Evolutionary conservation across 2,113 vertebrate species (phyloP), one percentile per base, ranked within the genome.

Genomic region (Osmerus mordax): DNA sequence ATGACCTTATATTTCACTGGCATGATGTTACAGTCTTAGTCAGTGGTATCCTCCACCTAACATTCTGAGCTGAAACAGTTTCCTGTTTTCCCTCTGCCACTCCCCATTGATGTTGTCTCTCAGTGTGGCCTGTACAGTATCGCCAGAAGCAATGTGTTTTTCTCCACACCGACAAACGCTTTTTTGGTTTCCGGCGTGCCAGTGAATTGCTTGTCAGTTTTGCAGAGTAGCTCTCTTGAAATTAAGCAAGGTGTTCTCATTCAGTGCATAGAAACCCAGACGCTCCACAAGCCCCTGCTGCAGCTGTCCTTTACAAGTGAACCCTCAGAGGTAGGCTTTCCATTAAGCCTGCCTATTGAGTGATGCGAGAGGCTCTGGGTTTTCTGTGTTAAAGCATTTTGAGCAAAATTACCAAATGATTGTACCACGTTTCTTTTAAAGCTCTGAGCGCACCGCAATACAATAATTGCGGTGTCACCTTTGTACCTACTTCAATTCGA

Each of bases 351-450:
- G 70, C 65, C 67, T 78, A 75, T 69, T 67, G 70, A 70, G 53
- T 73, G 72, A 83, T 67, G 68, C 53, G 64, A 60, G 65, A 72
- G 74, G 76, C 59, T 65, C 28, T 51, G 76, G 76, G 72, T 63
- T 68, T 73, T 67, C 70, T 66, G 76, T 70, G 65, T 84, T 85
- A 79, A 63, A 86, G 70, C 51, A 71, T 81, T 79, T 79, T 64
- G 68, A 83, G 67, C 7, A 9, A 78, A 84, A 86, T 78, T 21
- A 73, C 62, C 72, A 75, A 82, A 87, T 84, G 67, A 85, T 77
- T 81, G 58, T 74, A 71, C 25, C 51, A 12, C 51, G 36, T 76
- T 65, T 77, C 71, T 58, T 71, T 65, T 78, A 62, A 78, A 84
- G 65, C 73, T 60, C 66, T 53, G 47, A 67, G 65, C 71, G 64